Conservation (phyloP, 2,113 vertebrate species). For the Trinectes maculatus region DNA sequence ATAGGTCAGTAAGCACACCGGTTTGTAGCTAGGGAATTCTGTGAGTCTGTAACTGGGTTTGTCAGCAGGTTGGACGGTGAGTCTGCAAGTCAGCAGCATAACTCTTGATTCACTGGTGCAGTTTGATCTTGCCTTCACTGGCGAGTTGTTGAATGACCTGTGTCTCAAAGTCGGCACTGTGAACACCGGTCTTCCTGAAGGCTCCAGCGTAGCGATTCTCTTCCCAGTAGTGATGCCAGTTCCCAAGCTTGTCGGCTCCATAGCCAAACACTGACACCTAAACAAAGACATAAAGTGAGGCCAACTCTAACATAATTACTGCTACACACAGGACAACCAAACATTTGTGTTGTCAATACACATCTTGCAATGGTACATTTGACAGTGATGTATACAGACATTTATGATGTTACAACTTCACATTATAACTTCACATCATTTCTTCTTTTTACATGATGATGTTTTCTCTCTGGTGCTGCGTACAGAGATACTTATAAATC, state of each 20-base stretch:
- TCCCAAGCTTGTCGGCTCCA: slow-evolving; percentile 81
- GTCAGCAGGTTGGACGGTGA: background rate
- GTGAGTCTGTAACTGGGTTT: background rate
- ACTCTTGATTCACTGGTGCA: slow-evolving; percentile 67
- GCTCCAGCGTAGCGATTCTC: slow-evolving; percentile 78
- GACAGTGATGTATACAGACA: background rate
- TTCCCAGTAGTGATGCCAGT: slow-evolving; percentile 90
- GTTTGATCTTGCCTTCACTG: slow-evolving; percentile 79
- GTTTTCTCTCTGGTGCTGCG: background rate
- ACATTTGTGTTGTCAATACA: background rate
- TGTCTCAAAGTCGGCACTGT: slow-evolving; percentile 77
- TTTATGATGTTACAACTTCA: background rate
- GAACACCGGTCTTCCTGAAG: slow-evolving; percentile 83
- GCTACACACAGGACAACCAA: background rate
- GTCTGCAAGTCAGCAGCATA: background rate
- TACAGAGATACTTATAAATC: background rate
- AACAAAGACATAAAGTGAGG: background rate
- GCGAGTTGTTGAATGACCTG: slow-evolving; percentile 74
- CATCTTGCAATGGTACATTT: background rate
- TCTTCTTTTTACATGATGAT: background rate
- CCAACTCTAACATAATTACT: too few species aligned
- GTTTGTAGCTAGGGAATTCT: too few species aligned
- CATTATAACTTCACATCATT: background rate
- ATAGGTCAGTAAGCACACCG: too few species aligned
- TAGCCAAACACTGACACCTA: slow-evolving; percentile 88